Conservation (phyloP, 2,888 invertebrate species). For the Acanthosepion lycidas region DNA sequence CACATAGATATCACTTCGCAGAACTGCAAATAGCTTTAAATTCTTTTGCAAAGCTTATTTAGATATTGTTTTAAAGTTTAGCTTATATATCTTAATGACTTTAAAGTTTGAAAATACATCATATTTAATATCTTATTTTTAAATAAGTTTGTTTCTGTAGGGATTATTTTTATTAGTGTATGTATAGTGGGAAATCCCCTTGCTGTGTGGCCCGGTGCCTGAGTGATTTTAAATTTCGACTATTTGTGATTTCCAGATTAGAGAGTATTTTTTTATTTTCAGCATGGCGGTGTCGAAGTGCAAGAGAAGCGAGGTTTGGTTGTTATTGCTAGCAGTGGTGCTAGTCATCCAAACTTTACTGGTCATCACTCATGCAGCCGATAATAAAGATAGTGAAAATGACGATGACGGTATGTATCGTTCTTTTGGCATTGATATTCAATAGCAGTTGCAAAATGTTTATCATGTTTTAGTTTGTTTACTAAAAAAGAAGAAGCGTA, state of each 20-base stretch:
- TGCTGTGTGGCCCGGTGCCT: slow-evolving; percentile 33
- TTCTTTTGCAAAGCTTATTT: neutral
- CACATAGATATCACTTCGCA: slow-evolving; percentile 42
- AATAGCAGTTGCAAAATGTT: neutral
- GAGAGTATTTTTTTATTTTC: slow-evolving; percentile 13
- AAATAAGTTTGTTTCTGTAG: neutral
- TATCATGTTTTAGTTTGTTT: neutral
- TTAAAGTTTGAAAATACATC: neutral
- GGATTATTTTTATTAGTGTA: neutral
- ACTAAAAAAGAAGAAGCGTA: neutral
- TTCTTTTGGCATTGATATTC: neutral
- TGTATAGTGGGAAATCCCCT: neutral
- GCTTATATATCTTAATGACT: neutral
- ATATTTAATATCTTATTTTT: neutral
- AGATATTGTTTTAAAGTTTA: neutral
- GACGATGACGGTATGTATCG: neutral
- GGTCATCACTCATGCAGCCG: neutral
- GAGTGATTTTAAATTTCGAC: slow-evolving; percentile 49
- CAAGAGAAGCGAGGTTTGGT: neutral
- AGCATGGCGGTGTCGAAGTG: slow-evolving; percentile 47
- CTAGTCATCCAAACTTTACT: neutral
- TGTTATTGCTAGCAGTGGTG: neutral
- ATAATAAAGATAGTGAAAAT: neutral
- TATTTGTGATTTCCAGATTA: slow-evolving; percentile 46
- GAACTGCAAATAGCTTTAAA: neutral